These are phyloP conservation scores for Periplaneta americana DNA, from an alignment of 1,140 invertebrate species.

Conservation along the genomic window DNA sequence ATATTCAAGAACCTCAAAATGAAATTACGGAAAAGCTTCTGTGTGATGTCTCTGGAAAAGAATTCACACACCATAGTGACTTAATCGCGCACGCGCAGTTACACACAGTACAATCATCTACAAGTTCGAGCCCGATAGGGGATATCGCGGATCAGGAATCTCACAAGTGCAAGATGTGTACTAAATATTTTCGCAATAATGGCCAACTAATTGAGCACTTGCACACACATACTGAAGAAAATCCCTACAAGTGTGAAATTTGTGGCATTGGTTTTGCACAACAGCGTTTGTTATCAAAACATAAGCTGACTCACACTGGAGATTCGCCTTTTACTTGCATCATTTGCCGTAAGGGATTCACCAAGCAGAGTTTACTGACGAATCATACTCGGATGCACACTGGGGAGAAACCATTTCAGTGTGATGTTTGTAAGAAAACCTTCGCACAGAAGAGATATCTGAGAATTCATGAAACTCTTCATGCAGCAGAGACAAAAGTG, in stretches of 20 bases:
- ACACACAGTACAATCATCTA: no score
- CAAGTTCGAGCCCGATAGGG: no score
- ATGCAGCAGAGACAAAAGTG: no score
- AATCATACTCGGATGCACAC: neutral
- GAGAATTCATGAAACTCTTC: no score
- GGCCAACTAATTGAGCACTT: neutral
- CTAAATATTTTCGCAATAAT: no score
- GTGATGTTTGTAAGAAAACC: neutral
- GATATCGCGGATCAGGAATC: no score
- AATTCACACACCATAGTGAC: no score
- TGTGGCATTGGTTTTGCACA: neutral
- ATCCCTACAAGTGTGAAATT: neutral
- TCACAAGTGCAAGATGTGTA: no score
- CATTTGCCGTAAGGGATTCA: neutral
- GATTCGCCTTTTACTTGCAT: neutral
- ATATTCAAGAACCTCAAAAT: no score
- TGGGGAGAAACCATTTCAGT: neutral
- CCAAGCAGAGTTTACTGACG: neutral
- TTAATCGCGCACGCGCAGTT: no score
- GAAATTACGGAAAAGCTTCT: no score
- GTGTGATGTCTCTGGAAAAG: no score
- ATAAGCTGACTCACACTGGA: neutral
- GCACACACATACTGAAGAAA: neutral
- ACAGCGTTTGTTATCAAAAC: neutral
- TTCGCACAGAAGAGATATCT: neutral